These are phyloP conservation scores for Paedocypris micromegethes DNA, from an alignment of 2,797 vertebrate species.

Conservation along the genomic window DNA sequence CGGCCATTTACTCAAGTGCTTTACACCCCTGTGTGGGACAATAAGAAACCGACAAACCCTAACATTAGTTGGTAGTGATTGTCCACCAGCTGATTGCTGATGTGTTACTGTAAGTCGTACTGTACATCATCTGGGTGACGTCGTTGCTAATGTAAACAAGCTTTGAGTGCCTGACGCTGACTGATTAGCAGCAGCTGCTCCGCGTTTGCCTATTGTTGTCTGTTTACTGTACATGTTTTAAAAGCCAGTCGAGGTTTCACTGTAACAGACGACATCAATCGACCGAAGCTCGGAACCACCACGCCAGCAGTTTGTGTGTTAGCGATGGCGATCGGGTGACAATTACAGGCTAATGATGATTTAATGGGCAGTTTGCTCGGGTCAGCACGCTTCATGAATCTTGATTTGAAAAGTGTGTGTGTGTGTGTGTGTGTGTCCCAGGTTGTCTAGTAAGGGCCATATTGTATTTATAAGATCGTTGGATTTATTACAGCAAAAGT, in stretches of 20 bases:
- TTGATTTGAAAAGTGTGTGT: slow-evolving; percentile 59
- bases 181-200: slow-evolving; percentile 53
- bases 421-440: neutral
- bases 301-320: slow-evolving; percentile 71
- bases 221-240: slow-evolving; percentile 49
- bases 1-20: no score
- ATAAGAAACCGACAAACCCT: no score
- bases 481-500: no score
- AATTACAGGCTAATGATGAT: slow-evolving; percentile 77
- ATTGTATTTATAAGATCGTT: neutral
- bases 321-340: slow-evolving; percentile 73
- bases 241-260: slow-evolving; percentile 45
- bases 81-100: no score
- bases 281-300: slow-evolving; percentile 65
- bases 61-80: no score
- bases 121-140: no score
- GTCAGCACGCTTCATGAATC: slow-evolving; percentile 63
- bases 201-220: slow-evolving; percentile 57
- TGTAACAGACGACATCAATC: slow-evolving; percentile 45
- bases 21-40: no score
- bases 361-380: slow-evolving; percentile 65
- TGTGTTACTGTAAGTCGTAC: no score
- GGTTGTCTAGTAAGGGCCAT: slow-evolving; percentile 50
- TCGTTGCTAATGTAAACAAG: no score
- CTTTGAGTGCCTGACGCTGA: slow-evolving; percentile 9